Percentiles rank a stretch among this genome's conserved stretches.
Conservation (phyloP, 2,888 invertebrate species). For the Stenichneumon culpator region DNA sequence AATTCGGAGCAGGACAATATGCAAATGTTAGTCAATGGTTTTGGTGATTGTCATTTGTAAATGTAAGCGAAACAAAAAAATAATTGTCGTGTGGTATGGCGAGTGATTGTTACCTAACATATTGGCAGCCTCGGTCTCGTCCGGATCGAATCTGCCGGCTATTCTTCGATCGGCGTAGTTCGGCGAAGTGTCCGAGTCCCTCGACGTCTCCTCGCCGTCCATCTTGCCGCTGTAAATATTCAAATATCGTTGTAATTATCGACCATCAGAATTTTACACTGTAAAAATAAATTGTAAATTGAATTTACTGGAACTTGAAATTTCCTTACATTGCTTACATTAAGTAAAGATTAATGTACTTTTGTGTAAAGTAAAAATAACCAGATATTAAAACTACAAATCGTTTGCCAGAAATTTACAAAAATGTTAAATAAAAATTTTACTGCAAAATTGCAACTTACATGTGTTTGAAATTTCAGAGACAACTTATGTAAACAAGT, state of each 20-base stretch:
- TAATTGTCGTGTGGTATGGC: constrained; percentile 3
- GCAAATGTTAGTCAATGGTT: constrained; percentile 41
- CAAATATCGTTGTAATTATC: background rate
- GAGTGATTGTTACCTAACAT: constrained; percentile 91
- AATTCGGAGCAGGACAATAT: constrained; percentile 73
- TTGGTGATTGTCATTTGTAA: constrained; percentile 22
- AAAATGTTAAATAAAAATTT: too few relatives aligned
- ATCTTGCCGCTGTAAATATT: constrained; percentile 85
- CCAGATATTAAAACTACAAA: too few relatives aligned
- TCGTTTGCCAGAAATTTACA: too few relatives aligned
- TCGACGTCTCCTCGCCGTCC: constrained; percentile 95
- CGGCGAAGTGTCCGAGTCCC: constrained; percentile 96
- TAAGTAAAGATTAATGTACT: too few relatives aligned
- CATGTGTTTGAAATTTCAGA: too few relatives aligned
- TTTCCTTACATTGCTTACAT: too few relatives aligned
- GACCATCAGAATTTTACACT: background rate
- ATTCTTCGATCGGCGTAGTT: constrained; percentile 91
- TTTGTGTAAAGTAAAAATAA: too few relatives aligned
- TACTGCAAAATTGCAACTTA: too few relatives aligned
- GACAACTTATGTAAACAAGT: too few relatives aligned
- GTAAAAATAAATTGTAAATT: too few relatives aligned
- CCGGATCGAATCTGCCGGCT: constrained; percentile 94
- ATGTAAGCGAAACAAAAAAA: constrained; percentile 3
- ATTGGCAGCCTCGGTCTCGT: constrained; percentile 98
- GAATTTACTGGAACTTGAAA: too few relatives aligned